A percentile compares a stretch with the other conserved stretches of the same genome.
phyloP scores from a whole-genome alignment of 2,113 vertebrate species.

The Capreolus pygargus region DNA sequence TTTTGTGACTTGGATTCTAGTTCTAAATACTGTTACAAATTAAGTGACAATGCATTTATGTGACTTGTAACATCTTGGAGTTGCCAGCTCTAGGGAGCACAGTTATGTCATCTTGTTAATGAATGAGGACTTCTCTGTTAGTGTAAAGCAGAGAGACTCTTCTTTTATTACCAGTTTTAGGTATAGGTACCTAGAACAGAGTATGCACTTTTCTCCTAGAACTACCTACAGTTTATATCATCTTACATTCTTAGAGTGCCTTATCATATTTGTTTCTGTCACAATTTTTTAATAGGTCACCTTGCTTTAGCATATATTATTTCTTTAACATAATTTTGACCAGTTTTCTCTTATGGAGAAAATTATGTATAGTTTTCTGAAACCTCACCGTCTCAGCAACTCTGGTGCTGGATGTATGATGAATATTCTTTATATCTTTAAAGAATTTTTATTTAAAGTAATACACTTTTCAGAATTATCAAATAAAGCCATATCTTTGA shows the following conservation, averaged over 20 bases:
- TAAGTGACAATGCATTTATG: not conserved
- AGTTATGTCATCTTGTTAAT: not conserved
- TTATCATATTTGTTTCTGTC: not conserved
- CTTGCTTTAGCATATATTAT: not conserved
- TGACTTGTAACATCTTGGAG: not conserved
- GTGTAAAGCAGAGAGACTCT: not conserved
- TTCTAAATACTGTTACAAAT: not conserved
- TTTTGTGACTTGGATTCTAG: conserved; percentile 11
- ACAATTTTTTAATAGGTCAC: not conserved
- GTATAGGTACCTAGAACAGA: not conserved
- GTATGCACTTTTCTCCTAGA: not conserved
- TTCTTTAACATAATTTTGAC: conserved; percentile 45
- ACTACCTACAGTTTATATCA: not conserved
- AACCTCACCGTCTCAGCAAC: not conserved
- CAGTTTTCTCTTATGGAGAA: not conserved
- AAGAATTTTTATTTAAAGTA: conserved; percentile 19
- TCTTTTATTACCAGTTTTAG: not conserved
- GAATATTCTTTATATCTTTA: not conserved
- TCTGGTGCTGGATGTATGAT: not conserved
- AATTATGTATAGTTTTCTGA: conserved; percentile 14
- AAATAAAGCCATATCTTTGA: conserved; percentile 15
- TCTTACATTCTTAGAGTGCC: not conserved
- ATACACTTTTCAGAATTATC: not conserved
- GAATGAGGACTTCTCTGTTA: not conserved
- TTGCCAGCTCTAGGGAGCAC: not conserved